Evolutionary conservation across 2,113 vertebrate species (phyloP).

Genomic region (Peromyscus maniculatus): DNA sequence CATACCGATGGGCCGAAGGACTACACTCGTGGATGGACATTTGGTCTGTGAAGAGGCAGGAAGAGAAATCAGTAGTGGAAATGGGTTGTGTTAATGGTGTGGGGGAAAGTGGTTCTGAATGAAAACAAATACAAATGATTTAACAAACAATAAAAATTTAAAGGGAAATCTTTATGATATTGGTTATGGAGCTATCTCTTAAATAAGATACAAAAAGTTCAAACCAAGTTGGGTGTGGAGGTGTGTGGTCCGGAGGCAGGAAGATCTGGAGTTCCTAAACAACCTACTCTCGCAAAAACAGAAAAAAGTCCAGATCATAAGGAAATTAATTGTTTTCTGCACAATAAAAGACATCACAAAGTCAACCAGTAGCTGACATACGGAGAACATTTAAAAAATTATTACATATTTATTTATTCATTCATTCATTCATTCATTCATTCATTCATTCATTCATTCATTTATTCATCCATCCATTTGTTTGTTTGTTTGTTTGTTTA

Average conservation of each 20-base stretch:
- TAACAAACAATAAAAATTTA: constrained; percentile 31
- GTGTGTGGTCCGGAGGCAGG: too few species aligned
- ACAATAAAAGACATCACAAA: constrained; percentile 20
- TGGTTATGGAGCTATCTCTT: neutral
- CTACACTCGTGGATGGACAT: neutral
- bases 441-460: too few species aligned
- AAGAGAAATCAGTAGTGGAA: neutral
- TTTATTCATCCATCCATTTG: too few species aligned
- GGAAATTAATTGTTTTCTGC: constrained; percentile 25
- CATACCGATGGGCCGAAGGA: neutral
- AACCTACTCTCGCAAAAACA: neutral
- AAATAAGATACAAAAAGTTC: constrained; percentile 25
- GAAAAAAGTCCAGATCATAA: neutral
- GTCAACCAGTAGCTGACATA: neutral
- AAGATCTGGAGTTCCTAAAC: neutral
- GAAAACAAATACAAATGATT: constrained; percentile 9
- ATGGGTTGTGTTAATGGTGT: neutral
- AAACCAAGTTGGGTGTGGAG: neutral
- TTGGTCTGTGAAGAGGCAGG: neutral
- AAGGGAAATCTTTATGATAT: neutral
- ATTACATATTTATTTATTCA: neutral
- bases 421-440: too few species aligned
- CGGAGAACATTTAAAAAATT: neutral
- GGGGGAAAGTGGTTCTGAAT: neutral
- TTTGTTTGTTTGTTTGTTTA: too few species aligned